These are phyloP conservation scores for Mesocricetus auratus DNA, from an alignment of 2,113 vertebrate genomes.

Conservation along the genomic window DNA sequence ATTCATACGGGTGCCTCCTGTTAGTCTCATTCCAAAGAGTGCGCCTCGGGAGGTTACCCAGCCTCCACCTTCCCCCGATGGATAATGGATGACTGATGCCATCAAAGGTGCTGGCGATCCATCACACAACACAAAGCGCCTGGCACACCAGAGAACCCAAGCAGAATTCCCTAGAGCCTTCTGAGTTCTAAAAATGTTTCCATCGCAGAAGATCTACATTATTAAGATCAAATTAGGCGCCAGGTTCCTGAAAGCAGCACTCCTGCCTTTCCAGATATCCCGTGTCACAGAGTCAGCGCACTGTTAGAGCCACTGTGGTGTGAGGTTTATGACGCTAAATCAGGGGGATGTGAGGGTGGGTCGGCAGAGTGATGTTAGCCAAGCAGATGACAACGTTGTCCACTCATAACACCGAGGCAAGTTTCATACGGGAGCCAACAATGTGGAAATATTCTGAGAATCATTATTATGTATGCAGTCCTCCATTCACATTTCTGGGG, in stretches of 20 bases:
- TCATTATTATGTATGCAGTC: not conserved
- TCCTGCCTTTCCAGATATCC: not conserved
- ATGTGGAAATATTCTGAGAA: not conserved
- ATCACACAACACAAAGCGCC: not conserved
- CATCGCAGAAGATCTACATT: not conserved
- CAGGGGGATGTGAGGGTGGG: no score
- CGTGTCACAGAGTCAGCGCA: rapidly evolving
- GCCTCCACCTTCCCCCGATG: not conserved
- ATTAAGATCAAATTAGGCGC: not conserved
- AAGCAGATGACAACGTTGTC: not conserved
- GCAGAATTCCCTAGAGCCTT: constrained; percentile 42
- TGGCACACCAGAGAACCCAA: constrained; percentile 41
- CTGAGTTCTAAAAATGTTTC: constrained; percentile 36
- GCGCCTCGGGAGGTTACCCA: not conserved
- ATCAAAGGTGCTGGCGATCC: not conserved
- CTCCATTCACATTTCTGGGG: constrained; percentile 18
- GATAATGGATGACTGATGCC: not conserved
- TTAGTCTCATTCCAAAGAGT: constrained; percentile 10
- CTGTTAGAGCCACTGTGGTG: not conserved
- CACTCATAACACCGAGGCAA: not conserved
- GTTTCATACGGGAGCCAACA: not conserved
- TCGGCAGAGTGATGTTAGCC: rapidly evolving
- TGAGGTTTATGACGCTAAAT: not conserved
- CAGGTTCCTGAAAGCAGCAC: not conserved
- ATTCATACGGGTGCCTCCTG: not conserved